phyloP scores from a whole-genome alignment of 2,888 invertebrate species.

The Aphrophora alni region DNA sequence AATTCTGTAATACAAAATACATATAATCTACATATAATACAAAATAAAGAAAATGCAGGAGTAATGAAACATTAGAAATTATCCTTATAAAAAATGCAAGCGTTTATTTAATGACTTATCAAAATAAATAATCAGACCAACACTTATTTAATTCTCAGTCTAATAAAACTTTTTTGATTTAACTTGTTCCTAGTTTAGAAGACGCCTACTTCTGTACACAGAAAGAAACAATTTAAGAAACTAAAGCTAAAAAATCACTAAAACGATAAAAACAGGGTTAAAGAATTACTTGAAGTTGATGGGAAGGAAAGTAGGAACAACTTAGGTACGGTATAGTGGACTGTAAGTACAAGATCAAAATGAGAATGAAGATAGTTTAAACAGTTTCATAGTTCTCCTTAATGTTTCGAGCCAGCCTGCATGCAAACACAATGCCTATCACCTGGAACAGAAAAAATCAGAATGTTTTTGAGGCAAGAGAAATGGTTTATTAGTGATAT shows the following conservation, averaged over 20 bases:
- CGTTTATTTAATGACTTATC: neutral
- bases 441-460: slow-evolving; percentile 40
- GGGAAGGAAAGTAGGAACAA: neutral
- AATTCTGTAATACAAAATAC: too few relatives aligned
- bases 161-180: neutral
- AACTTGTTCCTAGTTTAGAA: neutral
- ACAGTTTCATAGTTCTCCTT: slow-evolving; percentile 34
- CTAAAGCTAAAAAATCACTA: neutral
- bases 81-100: neutral
- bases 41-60: too few relatives aligned
- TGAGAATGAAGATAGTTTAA: neutral
- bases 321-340: neutral
- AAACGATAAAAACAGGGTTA: neutral
- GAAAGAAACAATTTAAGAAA: neutral
- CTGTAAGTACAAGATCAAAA: neutral
- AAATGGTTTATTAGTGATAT: too few relatives aligned
- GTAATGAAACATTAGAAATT: too few relatives aligned
- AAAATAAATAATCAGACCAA: neutral
- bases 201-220: neutral
- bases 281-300: neutral
- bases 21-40: too few relatives aligned
- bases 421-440: slow-evolving; percentile 43
- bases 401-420: slow-evolving; percentile 41
- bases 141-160: neutral
- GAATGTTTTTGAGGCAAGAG: neutral